Percentiles rank a stretch among this genome's conserved stretches.
Conservation (phyloP, 2,113 vertebrate genomes). For the Ornithorhynchus anatinus region DNA sequence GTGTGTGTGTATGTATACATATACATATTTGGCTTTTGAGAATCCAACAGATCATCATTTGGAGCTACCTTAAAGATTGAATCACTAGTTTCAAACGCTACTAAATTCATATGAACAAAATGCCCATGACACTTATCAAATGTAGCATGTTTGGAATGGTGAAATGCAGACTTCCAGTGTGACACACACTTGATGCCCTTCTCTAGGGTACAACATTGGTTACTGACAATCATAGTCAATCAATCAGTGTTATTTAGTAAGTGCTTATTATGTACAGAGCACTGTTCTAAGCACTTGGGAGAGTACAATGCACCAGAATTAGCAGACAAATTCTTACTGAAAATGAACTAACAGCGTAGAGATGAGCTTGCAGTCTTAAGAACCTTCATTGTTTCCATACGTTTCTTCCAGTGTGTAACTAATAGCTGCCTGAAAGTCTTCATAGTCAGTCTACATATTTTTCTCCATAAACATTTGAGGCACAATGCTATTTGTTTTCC, state of each 20-base stretch:
- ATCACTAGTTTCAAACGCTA: conserved; percentile 11
- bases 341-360: no score
- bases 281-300: no score
- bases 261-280: no score
- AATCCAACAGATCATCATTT: no score
- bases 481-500: conserved; percentile 38
- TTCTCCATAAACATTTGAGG: conserved; percentile 40
- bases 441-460: conserved; percentile 24
- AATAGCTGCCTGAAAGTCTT: conserved; percentile 36
- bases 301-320: no score
- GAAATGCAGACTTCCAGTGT: neutral
- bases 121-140: conserved; percentile 18
- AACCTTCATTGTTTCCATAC: conserved; percentile 40
- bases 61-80: conserved; percentile 6
- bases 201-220: conserved; percentile 19
- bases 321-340: no score
- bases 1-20: no score
- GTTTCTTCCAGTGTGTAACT: conserved; percentile 48
- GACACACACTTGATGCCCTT: conserved; percentile 22
- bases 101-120: conserved; percentile 44
- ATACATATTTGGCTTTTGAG: no score
- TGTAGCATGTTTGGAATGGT: neutral
- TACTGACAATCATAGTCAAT: conserved; percentile 36
- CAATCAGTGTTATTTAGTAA: no score
- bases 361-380: conserved; percentile 19